A percentile compares a stretch with the other conserved stretches of the same genome.
These are phyloP conservation scores for Danionella dracula DNA, from an alignment of 2,797 vertebrate genomes.

Conservation along the genomic window DNA sequence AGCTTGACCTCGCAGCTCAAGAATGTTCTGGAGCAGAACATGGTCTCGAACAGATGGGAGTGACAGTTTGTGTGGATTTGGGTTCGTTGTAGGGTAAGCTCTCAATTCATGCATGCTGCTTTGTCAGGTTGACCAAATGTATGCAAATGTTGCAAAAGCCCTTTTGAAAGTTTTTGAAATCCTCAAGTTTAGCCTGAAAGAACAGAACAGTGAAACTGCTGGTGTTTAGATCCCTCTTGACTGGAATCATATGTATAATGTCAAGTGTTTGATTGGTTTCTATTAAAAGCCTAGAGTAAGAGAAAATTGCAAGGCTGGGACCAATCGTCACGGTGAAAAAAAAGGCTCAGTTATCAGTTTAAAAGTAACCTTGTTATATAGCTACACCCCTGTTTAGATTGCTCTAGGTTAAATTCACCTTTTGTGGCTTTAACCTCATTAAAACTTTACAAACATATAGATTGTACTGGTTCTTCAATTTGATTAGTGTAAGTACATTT, in stretches of 20 bases:
- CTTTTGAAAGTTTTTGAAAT: background rate
- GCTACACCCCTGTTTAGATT: too few relatives aligned
- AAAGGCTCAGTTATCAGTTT: background rate
- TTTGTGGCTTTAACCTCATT: too few relatives aligned
- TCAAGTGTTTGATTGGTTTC: constrained; percentile 4
- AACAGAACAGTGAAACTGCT: background rate
- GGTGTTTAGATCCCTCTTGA: background rate
- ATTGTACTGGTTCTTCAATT: too few relatives aligned
- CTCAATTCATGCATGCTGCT: background rate
- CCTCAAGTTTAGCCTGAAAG: background rate
- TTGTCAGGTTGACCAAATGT: background rate
- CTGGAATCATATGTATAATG: background rate
- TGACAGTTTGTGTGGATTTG: background rate
- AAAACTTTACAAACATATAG: too few relatives aligned
- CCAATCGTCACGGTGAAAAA: background rate
- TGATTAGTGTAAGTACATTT: too few relatives aligned
- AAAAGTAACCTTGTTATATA: background rate
- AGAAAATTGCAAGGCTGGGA: background rate
- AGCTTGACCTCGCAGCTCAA: constrained; percentile 29
- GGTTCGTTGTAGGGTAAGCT: background rate
- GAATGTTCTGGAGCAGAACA: constrained; percentile 23
- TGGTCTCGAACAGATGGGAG: background rate
- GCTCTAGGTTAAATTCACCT: too few relatives aligned
- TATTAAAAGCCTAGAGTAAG: background rate
- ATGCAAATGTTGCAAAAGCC: background rate